These are phyloP conservation scores for Elaphurus davidianus DNA, from an alignment of 2,113 vertebrate genomes.

Conservation along the genomic window DNA sequence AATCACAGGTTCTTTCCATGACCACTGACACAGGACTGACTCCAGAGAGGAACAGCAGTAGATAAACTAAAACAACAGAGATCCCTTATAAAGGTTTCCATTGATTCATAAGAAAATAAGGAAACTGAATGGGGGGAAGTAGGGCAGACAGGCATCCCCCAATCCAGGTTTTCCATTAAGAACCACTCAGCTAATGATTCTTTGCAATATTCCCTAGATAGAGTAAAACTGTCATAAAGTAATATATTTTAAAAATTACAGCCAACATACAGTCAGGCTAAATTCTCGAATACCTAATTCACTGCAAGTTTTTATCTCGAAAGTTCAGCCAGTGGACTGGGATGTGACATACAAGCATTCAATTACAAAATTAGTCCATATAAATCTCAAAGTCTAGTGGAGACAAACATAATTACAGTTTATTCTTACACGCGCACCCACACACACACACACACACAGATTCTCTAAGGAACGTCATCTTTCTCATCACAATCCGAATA, in stretches of 20 bases:
- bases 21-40: slow-evolving; percentile 27
- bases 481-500: slow-evolving; percentile 17
- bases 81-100: slow-evolving; percentile 38
- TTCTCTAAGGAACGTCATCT: slow-evolving; percentile 1
- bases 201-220: slow-evolving; percentile 3
- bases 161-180: slow-evolving; percentile 53
- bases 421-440: slow-evolving; percentile 13
- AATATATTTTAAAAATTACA: slow-evolving; percentile 51
- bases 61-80: slow-evolving; percentile 37
- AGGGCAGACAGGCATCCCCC: background rate
- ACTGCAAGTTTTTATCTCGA: slow-evolving; percentile 61
- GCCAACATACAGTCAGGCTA: slow-evolving; percentile 60
- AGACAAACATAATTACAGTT: slow-evolving; percentile 52
- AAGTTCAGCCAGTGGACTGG: slow-evolving; percentile 39
- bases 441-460: background rate
- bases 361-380: slow-evolving; percentile 66
- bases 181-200: slow-evolving; percentile 65
- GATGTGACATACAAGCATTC: slow-evolving; percentile 35
- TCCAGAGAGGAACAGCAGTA: slow-evolving; percentile 46
- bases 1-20: background rate
- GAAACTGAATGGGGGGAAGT: background rate
- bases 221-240: slow-evolving; percentile 45
- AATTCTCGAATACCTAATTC: slow-evolving; percentile 54
- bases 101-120: slow-evolving; percentile 39
- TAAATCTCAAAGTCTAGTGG: slow-evolving; percentile 61